These are phyloP conservation scores for Cecropterus lyciades DNA, from an alignment of 1,140 invertebrate species.

Conservation along the genomic window DNA sequence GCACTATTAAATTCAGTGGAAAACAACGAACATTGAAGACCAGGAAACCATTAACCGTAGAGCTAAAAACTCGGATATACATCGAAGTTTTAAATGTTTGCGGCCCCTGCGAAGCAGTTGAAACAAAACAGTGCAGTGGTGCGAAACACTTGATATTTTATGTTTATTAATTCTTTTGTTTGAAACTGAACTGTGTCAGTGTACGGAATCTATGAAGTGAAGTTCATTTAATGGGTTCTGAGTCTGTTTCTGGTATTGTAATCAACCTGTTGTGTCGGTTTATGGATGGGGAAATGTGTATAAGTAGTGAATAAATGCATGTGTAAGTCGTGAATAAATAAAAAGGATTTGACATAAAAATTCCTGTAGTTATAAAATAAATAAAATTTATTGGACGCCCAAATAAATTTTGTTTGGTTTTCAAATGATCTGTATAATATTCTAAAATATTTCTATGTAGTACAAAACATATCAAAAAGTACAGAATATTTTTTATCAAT, in stretches of 20 bases:
- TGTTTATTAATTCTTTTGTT: slow-evolving; percentile 28
- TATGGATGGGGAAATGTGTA: slow-evolving; percentile 1
- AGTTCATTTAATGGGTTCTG: slow-evolving; percentile 14
- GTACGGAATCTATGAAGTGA: not conserved
- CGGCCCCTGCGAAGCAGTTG: not conserved
- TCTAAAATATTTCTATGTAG: too few relatives aligned
- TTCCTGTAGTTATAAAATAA: too few relatives aligned
- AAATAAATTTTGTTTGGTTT: too few relatives aligned
- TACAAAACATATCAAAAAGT: too few relatives aligned
- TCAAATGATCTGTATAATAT: too few relatives aligned
- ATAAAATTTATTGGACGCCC: too few relatives aligned
- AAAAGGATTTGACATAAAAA: too few relatives aligned
- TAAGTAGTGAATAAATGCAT: too few relatives aligned
- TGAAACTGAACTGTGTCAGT: slow-evolving; percentile 17
- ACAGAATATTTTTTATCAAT: too few relatives aligned
- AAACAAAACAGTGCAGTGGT: slow-evolving; percentile 18
- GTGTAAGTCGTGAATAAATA: too few relatives aligned
- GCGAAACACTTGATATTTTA: slow-evolving; percentile 17
- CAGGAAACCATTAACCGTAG: not conserved
- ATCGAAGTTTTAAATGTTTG: slow-evolving; percentile 19
- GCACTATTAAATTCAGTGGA: too few relatives aligned
- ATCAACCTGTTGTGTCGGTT: slow-evolving; percentile 7
- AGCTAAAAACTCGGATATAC: slow-evolving; percentile 6
- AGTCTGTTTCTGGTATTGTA: not conserved
- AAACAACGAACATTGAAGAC: not conserved